phyloP scores from a whole-genome alignment of 2,797 vertebrate species.

The Onychomys arenicola region DNA sequence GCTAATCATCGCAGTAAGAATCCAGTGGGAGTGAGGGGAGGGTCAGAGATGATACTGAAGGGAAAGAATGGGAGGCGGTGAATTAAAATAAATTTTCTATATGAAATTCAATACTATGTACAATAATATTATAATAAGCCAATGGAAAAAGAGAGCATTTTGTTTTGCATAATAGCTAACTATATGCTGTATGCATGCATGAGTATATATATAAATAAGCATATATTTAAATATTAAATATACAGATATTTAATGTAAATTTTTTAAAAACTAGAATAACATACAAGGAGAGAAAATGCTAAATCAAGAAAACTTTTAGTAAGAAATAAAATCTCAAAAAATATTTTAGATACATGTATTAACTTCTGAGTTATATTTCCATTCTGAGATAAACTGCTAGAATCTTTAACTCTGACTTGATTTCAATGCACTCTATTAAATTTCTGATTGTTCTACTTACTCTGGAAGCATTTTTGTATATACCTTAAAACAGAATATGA shows the following conservation, averaged over 20 bases:
- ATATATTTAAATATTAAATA: background rate
- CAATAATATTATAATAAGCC: background rate
- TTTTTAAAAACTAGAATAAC: background rate
- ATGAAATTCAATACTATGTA: background rate
- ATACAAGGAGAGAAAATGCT: background rate
- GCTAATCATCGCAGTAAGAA: background rate
- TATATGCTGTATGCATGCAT: background rate
- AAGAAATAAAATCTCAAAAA: background rate
- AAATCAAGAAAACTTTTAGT: conserved; percentile 8
- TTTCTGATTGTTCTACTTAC: conserved; percentile 9
- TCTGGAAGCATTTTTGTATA: background rate
- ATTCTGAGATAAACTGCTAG: background rate
- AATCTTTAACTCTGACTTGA: background rate
- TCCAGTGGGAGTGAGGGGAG: background rate
- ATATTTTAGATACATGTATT: background rate
- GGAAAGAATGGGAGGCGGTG: background rate
- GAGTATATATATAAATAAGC: background rate
- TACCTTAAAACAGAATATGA: background rate
- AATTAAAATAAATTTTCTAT: background rate
- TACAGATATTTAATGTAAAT: background rate
- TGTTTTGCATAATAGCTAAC: background rate
- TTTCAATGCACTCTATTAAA: background rate
- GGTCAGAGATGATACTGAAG: too few relatives aligned
- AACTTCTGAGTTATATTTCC: background rate
- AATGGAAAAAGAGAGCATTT: background rate